A percentile compares a stretch with the other conserved stretches of the same genome.
These are phyloP conservation scores for Tortrix viridana DNA, from an alignment of 2,888 invertebrate genomes.

Conservation along the genomic window DNA sequence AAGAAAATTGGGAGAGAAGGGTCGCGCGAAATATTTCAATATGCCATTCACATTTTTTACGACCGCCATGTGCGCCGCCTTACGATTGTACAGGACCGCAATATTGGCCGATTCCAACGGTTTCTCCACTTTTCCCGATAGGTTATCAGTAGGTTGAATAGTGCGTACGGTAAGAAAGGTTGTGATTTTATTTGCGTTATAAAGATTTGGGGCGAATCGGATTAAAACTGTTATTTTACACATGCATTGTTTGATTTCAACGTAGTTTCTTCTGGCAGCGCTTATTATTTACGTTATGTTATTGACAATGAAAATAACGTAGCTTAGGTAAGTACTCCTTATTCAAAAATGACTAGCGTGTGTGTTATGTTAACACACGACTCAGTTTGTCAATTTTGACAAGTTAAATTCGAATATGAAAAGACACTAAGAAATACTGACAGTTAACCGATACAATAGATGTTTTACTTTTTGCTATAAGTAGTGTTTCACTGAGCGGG, in stretches of 20 bases:
- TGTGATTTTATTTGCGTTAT: conserved; percentile 36
- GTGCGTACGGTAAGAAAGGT: conserved; percentile 34
- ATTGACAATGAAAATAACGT: too few relatives aligned
- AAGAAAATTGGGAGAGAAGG: conserved; percentile 75
- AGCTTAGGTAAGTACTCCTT: too few relatives aligned
- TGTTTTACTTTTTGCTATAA: too few relatives aligned
- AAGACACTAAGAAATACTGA: too few relatives aligned
- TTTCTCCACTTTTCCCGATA: conserved; percentile 58
- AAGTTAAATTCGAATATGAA: too few relatives aligned
- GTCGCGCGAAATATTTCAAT: conserved; percentile 80
- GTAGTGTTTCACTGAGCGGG: too few relatives aligned
- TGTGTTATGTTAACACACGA: too few relatives aligned
- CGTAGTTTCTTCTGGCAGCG: too few relatives aligned
- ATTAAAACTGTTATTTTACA: conserved; percentile 29
- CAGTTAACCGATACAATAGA: too few relatives aligned
- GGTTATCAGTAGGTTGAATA: conserved; percentile 51
- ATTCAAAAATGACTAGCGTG: too few relatives aligned
- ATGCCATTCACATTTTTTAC: conserved; percentile 81
- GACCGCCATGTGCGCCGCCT: conserved; percentile 74
- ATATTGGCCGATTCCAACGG: conserved; percentile 65
- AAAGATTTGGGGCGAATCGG: conserved; percentile 32
- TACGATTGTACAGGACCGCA: conserved; percentile 71
- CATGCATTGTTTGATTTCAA: neutral
- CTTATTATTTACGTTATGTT: too few relatives aligned
- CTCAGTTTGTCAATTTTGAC: too few relatives aligned